Evolutionary conservation across 2,797 vertebrate species (phyloP).

Genomic region (Dallia pectoralis): DNA sequence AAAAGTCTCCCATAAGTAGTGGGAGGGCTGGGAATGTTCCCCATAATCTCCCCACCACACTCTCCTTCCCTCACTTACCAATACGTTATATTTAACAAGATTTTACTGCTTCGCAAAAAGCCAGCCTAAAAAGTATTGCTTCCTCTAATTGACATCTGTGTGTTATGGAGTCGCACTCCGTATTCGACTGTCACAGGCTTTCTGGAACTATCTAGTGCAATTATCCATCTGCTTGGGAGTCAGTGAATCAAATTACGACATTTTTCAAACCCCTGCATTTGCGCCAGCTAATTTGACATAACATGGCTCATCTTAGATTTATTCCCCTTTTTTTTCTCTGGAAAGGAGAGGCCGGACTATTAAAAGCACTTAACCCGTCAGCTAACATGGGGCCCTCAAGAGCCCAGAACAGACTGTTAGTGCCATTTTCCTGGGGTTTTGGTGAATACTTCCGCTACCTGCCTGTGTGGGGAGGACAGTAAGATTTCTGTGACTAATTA

Average conservation of each 20-base stretch:
- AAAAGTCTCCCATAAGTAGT: slow-evolving; percentile 28
- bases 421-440: not conserved
- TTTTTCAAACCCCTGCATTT: slow-evolving; percentile 53
- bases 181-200: slow-evolving; percentile 43
- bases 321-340: slow-evolving; percentile 41
- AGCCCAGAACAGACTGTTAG: not conserved
- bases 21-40: slow-evolving; percentile 30
- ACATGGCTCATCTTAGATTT: slow-evolving; percentile 46
- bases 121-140: slow-evolving; percentile 47
- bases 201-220: slow-evolving; percentile 47
- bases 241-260: slow-evolving; percentile 47
- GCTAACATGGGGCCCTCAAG: not conserved
- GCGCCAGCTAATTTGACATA: slow-evolving; percentile 53
- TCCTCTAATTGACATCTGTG: slow-evolving; percentile 53
- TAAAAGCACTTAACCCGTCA: slow-evolving; percentile 23
- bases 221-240: slow-evolving; percentile 46
- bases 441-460: not conserved
- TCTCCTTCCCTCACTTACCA: slow-evolving; percentile 40
- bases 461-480: not conserved
- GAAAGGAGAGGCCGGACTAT: slow-evolving; percentile 44
- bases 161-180: slow-evolving; percentile 53
- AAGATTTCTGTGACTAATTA: not conserved
- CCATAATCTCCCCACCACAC: slow-evolving; percentile 42
- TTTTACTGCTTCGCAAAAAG: slow-evolving; percentile 49
- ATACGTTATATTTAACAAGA: slow-evolving; percentile 52